Evolutionary conservation across 2,888 invertebrate species (phyloP), one percentile per base, ranked within the genome.

Genomic region (Sphinx pinastri): DNA sequence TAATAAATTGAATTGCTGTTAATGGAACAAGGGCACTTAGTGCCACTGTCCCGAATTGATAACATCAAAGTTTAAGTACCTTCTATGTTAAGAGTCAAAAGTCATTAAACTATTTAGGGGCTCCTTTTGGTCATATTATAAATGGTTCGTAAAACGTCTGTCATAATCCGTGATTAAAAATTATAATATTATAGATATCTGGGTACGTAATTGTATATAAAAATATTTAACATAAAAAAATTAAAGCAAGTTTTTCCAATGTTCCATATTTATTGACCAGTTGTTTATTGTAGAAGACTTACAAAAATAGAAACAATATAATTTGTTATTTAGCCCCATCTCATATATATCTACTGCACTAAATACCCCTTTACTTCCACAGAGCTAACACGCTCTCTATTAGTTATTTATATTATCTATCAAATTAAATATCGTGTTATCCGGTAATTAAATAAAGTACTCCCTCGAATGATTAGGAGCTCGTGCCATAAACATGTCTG

Each of bases 401-500:
- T 25, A 25, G 2, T 38, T 38, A 38, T 7, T 38, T 7, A 38
- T 38, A 8, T 38, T 38, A 7, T 38, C 38, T 8, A 38, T 38
- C 38, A 38, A 5, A 38, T 38, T 8, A 38, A 2, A 38, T 6
- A 38, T 7, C 38, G 16, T 19, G 55, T 5, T 19, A 10, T 16
- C 11, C 16, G 7, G 47, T 49, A 49, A 63, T 63, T 45, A n/a
- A 47, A 60, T 49, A 16, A 47, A 49, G 49, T 63, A 49, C 60
- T 16, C 16, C n/a, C 63, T 11, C 10, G 47, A 63, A 13, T 63
- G 63, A 63, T 63, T 47, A 63, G 63, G 13, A 63, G 49, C 7
- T 13, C 16, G 13, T 63, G 63, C 47, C 63, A 63, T 63, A 63
- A 63, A 63, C 49, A 63, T 63, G 49, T 63, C 63, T 19, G 13